Evolutionary conservation across 2,888 invertebrate genomes (phyloP).

Genomic region (Argyresthia albistria): DNA sequence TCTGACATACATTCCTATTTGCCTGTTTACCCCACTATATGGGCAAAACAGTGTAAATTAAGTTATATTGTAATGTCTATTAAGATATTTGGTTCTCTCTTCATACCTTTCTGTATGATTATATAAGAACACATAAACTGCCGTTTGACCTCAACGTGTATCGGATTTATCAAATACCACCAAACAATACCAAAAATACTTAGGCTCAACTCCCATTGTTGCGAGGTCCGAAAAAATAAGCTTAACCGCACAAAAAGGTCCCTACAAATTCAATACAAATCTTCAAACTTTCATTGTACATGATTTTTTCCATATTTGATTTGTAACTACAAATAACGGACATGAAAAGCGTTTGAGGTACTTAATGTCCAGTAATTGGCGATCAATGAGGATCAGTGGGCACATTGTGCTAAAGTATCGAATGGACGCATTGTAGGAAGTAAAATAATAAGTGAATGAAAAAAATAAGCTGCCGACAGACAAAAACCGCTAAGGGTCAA

Average conservation of each 20-base stretch:
- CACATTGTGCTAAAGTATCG: slow-evolving; percentile 63
- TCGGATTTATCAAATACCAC: slow-evolving; percentile 13
- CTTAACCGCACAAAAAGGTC: slow-evolving; percentile 41
- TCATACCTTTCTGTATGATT: no score
- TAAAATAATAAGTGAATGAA: slow-evolving; percentile 41
- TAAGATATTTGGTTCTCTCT: no score
- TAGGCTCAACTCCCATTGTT: slow-evolving; percentile 37
- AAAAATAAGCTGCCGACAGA: slow-evolving; percentile 51
- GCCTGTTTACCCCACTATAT: no score
- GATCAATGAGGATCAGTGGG: slow-evolving; percentile 73
- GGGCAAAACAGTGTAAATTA: no score
- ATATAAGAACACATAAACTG: slow-evolving; percentile 3
- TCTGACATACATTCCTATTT: no score
- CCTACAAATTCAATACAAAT: slow-evolving; percentile 47
- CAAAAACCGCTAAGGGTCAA: no score
- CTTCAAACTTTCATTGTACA: slow-evolving; percentile 53
- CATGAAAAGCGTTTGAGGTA: slow-evolving; percentile 67
- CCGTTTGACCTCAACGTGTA: slow-evolving; percentile 27
- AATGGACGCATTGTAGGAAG: slow-evolving; percentile 50
- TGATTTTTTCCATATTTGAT: slow-evolving; percentile 54
- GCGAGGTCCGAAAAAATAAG: slow-evolving; percentile 40
- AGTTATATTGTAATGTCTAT: no score
- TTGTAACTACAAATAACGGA: slow-evolving; percentile 67
- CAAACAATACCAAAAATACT: slow-evolving; percentile 30
- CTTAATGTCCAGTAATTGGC: slow-evolving; percentile 73